Evolutionary conservation across 2,113 vertebrate genomes (phyloP).

Genomic region (Corythaeola cristata): DNA sequence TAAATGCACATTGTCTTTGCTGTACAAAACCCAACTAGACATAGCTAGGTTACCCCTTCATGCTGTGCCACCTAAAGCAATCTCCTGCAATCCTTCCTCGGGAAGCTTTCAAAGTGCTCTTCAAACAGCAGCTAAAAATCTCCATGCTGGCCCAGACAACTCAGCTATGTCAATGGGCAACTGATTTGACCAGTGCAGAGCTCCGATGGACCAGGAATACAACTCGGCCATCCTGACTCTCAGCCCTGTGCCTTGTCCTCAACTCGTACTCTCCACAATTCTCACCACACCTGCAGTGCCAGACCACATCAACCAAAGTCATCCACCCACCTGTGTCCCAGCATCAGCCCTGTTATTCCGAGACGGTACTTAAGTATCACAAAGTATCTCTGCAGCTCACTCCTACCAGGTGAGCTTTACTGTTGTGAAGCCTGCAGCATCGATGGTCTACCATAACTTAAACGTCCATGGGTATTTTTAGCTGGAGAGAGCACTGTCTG

Average conservation of each 20-base stretch:
- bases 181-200: background rate
- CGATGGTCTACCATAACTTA: background rate
- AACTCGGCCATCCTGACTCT: background rate
- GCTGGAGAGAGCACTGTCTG: fast-evolving
- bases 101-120: background rate
- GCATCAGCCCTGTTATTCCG: fast-evolving
- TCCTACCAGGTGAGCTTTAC: background rate
- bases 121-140: background rate
- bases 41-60: background rate
- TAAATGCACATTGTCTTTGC: fast-evolving
- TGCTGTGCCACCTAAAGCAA: too few relatives aligned
- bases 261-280: fast-evolving
- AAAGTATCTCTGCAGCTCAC: background rate
- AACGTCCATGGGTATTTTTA: background rate
- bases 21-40: background rate
- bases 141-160: background rate
- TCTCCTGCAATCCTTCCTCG: background rate
- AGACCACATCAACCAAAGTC: fast-evolving
- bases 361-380: fast-evolving
- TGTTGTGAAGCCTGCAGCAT: background rate
- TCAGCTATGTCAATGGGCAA: fast-evolving
- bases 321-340: fast-evolving
- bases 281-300: background rate
- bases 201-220: fast-evolving
- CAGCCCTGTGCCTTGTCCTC: fast-evolving